Evolutionary conservation across 2,113 vertebrate genomes (phyloP), one percentile per base, ranked within the genome.

Genomic region (Empidonax alnorum): DNA sequence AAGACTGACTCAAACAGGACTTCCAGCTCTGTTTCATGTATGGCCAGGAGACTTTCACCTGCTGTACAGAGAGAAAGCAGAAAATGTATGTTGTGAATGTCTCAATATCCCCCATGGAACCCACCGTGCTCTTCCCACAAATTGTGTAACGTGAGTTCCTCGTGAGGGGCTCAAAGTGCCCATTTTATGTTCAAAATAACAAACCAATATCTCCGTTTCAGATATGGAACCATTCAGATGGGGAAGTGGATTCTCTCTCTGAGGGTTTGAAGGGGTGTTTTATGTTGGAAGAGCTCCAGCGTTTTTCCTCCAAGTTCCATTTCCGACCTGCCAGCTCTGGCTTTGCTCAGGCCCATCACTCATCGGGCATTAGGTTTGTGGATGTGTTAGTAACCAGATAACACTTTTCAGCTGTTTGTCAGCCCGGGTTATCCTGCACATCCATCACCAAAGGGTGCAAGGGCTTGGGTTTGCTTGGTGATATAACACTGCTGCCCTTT

Each of bases 281-380:
- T 12, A 2, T 10, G 19, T 16, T 17, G 18, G 31, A 81, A 84
- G 16, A 77, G 24, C 33, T 83, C 39, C 25, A 1, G 1, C 4
- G 10, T 27, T 27, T 28, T 31, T 9, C 1, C 23, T 31, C 20
- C 28, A 9, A 4, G 28, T 31, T 39, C 22, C 31, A 14, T 35
- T 77, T 41, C 22, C 0, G 0, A 6, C 11, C 46, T 78, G 53
- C 30, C 19, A 4, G 55, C 39, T 39, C 7, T 19, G 17, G 62
- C 10, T 52, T 61, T 68, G 33, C 27, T 41, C 33, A 25, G 41
- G 55, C 25, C 59, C 63, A 7, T 35, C 82, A 9, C 4, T 41
- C 27, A 5, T 6, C 1, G 1, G 21, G n/a, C 10, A 2, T 1
- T 46, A 6, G 17, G 65, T 44, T 37, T 59, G 44, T n/a, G 7